Evolutionary conservation across 2,888 invertebrate genomes (phyloP).

Genomic region (Eristalis intricaria): DNA sequence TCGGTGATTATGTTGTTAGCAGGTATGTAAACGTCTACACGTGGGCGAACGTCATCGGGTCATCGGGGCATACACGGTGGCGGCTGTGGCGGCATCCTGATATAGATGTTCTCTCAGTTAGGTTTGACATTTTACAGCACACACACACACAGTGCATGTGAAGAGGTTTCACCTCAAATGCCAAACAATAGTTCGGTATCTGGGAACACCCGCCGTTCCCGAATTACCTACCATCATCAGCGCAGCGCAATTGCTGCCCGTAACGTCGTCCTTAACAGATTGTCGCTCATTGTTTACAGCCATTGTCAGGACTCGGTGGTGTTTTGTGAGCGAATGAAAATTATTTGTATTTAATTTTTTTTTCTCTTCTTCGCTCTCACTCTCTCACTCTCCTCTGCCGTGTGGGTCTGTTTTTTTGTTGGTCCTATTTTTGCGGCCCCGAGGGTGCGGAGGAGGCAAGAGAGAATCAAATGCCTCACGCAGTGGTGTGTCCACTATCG

Average conservation of each 20-base stretch:
- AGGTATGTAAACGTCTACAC: slow-evolving; percentile 63
- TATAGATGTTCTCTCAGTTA: slow-evolving; percentile 61
- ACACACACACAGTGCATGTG: slow-evolving; percentile 44
- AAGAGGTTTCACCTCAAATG: slow-evolving; percentile 72
- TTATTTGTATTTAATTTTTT: slow-evolving; percentile 65
- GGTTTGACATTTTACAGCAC: slow-evolving; percentile 64
- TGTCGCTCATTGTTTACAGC: slow-evolving; percentile 61
- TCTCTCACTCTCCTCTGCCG: slow-evolving; percentile 24
- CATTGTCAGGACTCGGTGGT: slow-evolving; percentile 46
- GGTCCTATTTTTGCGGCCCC: slow-evolving; percentile 45
- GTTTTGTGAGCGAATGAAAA: slow-evolving; percentile 54
- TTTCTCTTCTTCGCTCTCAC: slow-evolving; percentile 20
- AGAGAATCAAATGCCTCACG: slow-evolving; percentile 30
- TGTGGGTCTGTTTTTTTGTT: slow-evolving; percentile 20
- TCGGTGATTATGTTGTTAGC: slow-evolving; percentile 68
- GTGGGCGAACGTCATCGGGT: slow-evolving; percentile 47
- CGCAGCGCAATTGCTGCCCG: slow-evolving; percentile 59
- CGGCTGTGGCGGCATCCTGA: slow-evolving; percentile 64
- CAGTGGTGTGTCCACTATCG: slow-evolving; percentile 63
- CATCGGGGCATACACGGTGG: slow-evolving; percentile 34
- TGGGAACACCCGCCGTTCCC: slow-evolving; percentile 68
- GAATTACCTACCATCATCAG: slow-evolving; percentile 70
- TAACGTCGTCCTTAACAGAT: slow-evolving; percentile 55
- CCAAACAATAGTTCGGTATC: slow-evolving; percentile 69
- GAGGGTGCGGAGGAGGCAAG: slow-evolving; percentile 41